Evolutionary conservation across 2,113 vertebrate genomes (phyloP).

Genomic region (Antechinus flavipes): DNA sequence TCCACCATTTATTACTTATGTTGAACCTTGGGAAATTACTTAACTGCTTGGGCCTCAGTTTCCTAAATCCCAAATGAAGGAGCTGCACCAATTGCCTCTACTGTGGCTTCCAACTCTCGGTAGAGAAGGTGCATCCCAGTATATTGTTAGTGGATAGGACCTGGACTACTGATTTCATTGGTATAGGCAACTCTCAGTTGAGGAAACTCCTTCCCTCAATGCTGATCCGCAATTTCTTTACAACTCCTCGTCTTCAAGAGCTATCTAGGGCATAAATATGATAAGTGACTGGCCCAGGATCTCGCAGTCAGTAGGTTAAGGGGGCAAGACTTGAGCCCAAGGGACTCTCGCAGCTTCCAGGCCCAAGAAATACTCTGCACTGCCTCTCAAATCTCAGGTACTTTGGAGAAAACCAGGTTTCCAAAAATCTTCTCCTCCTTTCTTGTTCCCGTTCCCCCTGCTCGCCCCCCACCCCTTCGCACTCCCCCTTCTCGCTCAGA

Average conservation of each 20-base stretch:
- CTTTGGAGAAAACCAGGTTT: slow-evolving; percentile 64
- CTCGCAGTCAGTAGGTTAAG: neutral
- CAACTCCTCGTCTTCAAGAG: neutral
- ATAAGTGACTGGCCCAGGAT: neutral
- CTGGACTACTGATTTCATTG: neutral
- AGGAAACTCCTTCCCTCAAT: neutral
- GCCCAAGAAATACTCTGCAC: too few relatives aligned
- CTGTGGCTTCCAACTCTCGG: neutral
- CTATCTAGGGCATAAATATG: rapidly evolving
- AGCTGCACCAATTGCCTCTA: neutral
- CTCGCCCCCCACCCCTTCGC: neutral
- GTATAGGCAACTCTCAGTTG: neutral
- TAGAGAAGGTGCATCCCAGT: neutral
- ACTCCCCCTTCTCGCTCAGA: neutral
- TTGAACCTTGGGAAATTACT: slow-evolving; percentile 6
- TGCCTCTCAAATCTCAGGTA: neutral
- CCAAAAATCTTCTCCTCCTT: slow-evolving; percentile 59
- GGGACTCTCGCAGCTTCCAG: neutral
- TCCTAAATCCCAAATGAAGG: neutral
- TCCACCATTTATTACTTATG: neutral
- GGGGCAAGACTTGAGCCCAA: neutral
- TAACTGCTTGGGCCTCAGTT: neutral
- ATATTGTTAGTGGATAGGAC: neutral
- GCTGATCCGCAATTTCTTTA: neutral
- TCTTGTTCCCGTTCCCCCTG: neutral